Evolutionary conservation across 1,140 invertebrate species (phyloP).

Genomic region (Drosophila asahinai): DNA sequence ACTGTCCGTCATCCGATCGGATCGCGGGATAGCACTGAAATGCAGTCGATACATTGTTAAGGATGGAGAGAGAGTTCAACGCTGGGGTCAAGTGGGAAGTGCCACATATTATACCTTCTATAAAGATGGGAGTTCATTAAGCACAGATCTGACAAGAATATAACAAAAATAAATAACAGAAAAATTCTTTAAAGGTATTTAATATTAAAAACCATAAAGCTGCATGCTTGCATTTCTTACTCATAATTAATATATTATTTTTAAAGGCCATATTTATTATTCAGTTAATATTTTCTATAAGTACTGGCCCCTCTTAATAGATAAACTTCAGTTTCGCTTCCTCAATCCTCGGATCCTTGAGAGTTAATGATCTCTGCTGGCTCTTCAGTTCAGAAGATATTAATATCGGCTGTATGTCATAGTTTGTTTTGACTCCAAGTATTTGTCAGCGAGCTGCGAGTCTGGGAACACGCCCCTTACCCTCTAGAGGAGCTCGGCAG

Average conservation of each 20-base stretch:
- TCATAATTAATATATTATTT: too few relatives aligned
- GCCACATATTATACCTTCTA: slow-evolving; percentile 14
- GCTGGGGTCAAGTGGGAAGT: slow-evolving; percentile 36
- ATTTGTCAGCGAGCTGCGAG: too few relatives aligned
- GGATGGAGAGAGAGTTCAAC: slow-evolving; percentile 15
- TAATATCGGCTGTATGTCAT: slow-evolving; percentile 60
- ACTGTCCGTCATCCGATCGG: slow-evolving; percentile 45
- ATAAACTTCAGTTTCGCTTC: slow-evolving; percentile 19
- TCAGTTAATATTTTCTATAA: neutral
- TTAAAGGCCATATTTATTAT: neutral
- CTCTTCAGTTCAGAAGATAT: slow-evolving; percentile 61
- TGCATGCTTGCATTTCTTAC: too few relatives aligned
- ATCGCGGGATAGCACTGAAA: slow-evolving; percentile 33
- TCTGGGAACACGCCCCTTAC: slow-evolving; percentile 60
- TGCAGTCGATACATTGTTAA: slow-evolving; percentile 1
- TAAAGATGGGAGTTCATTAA: slow-evolving; percentile 12
- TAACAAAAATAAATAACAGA: neutral
- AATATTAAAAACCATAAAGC: neutral
- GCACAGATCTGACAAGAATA: neutral
- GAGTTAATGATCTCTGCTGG: slow-evolving; percentile 41
- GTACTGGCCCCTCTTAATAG: neutral
- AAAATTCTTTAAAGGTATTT: neutral
- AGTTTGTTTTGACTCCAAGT: slow-evolving; percentile 71
- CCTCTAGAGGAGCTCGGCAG: slow-evolving; percentile 45
- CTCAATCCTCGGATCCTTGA: slow-evolving; percentile 47